phyloP scores from a whole-genome alignment of 2,113 vertebrate genomes.

The Cnemophilus loriae region DNA sequence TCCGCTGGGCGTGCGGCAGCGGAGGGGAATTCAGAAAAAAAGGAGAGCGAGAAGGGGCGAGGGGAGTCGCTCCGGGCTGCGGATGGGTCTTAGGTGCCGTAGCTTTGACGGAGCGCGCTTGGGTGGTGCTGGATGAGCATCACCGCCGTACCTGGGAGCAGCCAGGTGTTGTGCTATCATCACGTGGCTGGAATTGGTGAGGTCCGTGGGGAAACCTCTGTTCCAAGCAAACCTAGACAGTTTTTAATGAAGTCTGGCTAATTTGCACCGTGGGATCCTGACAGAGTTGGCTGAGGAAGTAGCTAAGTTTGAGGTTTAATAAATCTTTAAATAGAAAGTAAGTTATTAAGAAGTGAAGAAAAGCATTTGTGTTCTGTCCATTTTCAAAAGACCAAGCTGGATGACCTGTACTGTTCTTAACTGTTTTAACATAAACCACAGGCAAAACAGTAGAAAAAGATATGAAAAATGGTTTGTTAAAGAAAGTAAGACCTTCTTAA shows the following conservation, averaged over 20 bases:
- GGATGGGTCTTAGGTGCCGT: accelerated
- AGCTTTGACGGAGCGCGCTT: accelerated
- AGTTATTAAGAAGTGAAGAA: not conserved
- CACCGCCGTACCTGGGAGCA: accelerated
- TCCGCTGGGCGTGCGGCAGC: not conserved
- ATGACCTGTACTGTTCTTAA: not conserved
- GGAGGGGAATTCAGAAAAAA: not conserved
- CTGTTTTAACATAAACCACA: not conserved
- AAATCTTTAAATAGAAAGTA: not conserved
- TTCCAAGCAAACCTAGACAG: not conserved
- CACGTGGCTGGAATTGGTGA: not conserved
- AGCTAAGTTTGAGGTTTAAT: not conserved
- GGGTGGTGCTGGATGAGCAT: accelerated
- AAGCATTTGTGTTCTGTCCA: accelerated
- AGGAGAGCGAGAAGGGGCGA: too few species aligned
- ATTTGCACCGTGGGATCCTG: not conserved
- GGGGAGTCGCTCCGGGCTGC: not conserved
- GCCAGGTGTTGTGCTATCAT: not conserved
- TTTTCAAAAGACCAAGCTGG: not conserved
- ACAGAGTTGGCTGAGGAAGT: not conserved
- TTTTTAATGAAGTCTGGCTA: not conserved
- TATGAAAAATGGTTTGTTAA: accelerated
- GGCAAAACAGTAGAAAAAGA: not conserved
- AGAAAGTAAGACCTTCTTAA: not conserved
- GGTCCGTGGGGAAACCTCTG: not conserved